Evolutionary conservation across 2,888 invertebrate genomes (phyloP), one percentile per base, ranked within the genome.

Genomic region (Alsophila aescularia): DNA sequence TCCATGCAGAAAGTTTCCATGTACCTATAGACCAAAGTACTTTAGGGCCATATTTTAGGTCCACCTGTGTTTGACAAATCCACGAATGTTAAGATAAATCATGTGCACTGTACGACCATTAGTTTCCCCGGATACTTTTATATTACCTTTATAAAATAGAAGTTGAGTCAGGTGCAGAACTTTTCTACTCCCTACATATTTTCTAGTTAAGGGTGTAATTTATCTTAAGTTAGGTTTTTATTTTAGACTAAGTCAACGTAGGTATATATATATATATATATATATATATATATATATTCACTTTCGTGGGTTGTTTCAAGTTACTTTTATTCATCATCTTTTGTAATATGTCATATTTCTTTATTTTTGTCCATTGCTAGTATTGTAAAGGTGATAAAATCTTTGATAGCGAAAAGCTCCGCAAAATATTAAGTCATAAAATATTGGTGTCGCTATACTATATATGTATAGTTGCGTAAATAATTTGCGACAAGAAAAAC

Each of bases 61-160:
- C 65, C 65, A 65, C 65, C 65, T 65, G 65, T 58, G 58, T 60
- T 60, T 63, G 61, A 66, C 61, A 63, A 66, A 66, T 66, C 61
- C 58, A 53, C 54, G 49, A 54, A 61, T 61, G 57, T 56, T 49
- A 52, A 61, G 50, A 66, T 66, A 63, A 66, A 66, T 66, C 61
- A 63, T 61, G 52, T 41, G 53, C 53, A 42, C 55, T 51, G 52
- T 52, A 52, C 54, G 57, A 37, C 61, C 61, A 65, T 62, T 65
- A 55, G 55, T 61, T 59, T 34, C 5, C n/a, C 24, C 29, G 36
- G 60, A 52, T 59, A 57, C 52, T 45, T 43, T 58, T 48, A 56
- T 49, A 58, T 58, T 53, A 58, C 57, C 50, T 55, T 55, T 59
- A 52, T 52, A 44, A 58, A 53, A 53, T 58, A 53, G 47, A 58